Base-by-base conservation (phyloP, 2,888 invertebrate species). In the Cephalotes varians region DNA sequence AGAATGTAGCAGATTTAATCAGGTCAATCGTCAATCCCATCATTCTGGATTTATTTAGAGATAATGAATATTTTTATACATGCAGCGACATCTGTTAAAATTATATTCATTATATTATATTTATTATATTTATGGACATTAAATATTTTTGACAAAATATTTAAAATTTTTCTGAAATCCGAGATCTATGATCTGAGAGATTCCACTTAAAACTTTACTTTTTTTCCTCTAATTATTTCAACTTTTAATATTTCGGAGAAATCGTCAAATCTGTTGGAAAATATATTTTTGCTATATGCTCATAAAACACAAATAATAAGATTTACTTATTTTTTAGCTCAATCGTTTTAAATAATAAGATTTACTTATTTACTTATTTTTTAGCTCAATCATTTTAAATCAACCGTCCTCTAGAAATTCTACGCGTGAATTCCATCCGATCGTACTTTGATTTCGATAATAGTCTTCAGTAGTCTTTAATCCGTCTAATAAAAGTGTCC, bases 401-500 rank as follows among this genome's bases (percentile, higher is more conserved):
- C 12, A 49, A 62, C 12, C 9, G 2, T 28, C 64, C 10, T 12
- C 15, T 9, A 49, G 47, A 65, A 74, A 65, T 82, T 84, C 51
- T 51, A 60, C 5, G 18, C 9, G 44, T 28, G 72, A 67, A 2
- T 84, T 85, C 40, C 79, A n/a, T 44, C 25, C 62, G 62, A 67
- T 84, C 72, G 54, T 80, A 67, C 81, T 86, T 86, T 67, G 85
- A 87, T 88, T 87, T 86, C 73, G 85, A 83, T 86, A 86, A 84
- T 90, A 73, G 62, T 71, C 73, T 65, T 82, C 71, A 86, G 85
- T 81, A 79, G 71, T 81, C 65, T 51, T 58, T 65, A 76, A 86
- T 82, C 69, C 80, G 49, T 58, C 31, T 51, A 76, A 69, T 69
- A 85, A 81, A 47, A 65, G 64, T 64, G 47, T 21, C 37, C 28